Base-by-base conservation (phyloP, 2,888 invertebrate species). In the Baronia brevicornis region DNA sequence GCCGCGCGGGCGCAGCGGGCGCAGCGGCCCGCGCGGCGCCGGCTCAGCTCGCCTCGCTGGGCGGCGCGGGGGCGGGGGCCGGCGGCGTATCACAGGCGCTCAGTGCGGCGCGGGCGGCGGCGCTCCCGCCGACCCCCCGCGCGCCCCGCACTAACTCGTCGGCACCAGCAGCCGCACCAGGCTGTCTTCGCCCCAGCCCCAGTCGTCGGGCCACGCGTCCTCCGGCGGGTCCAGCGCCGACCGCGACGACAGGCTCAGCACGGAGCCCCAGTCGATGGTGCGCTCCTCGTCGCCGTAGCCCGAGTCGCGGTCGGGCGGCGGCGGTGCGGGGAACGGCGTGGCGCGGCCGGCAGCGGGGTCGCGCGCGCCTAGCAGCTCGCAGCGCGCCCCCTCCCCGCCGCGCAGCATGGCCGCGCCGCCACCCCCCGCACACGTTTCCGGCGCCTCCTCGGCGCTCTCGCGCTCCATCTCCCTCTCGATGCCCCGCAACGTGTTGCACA, bases 251-350 rank as follows among this genome's bases (percentile, higher is more conserved):
- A 95, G 87, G 64, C 93, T 94, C 45, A 95, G 87, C 55, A 95
- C 95, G 28, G 94, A 94, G 67, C 95, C 93, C 95, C 95, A 95
- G 80, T 95, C 95, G 73, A 95, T 95, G 54, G 92, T 89, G 51
- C 93, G 89, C 64, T 90, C 88, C 67, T 91, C 91, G 54, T 90
- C 90, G 70, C 91, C 92, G 67, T 90, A 89, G 47, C 92, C 92
- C 9, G 91, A 91, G 68, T 92, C 92, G 29, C 87, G 89, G 65
- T 91, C 91, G 44, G 85, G 86, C 49, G 70, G 63, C 32, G 74
- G 67, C 43, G 71, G 80, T 62, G 60, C 67, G 31, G 91, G 91
- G 67, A 89, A 91, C 38, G 91, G 91, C 31, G 91, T 93, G 51
- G 89, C 90, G 48, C 89, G 87, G 3, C 91, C 90, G 11, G 73